phyloP scores from a whole-genome alignment of 1,140 invertebrate species.

The Anoplolepis gracilipes region DNA sequence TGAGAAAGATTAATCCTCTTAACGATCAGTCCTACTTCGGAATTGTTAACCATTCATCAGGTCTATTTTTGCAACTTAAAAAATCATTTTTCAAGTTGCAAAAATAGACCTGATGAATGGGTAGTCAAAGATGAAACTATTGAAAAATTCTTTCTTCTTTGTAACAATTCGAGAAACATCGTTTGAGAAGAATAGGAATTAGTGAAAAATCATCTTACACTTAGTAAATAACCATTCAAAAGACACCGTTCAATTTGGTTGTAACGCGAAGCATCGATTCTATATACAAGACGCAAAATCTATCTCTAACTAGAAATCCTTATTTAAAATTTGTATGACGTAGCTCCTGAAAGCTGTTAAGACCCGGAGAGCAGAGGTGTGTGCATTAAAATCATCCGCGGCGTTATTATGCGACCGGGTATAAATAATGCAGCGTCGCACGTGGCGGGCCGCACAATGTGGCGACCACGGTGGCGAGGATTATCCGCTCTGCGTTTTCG shows the following conservation, averaged over 20 bases:
- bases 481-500: constrained; percentile 71
- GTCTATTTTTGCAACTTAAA: too few relatives aligned
- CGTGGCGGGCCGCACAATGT: constrained; percentile 73
- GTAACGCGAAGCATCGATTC: background rate
- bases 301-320: constrained; percentile 1
- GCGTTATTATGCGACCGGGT: constrained; percentile 71
- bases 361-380: constrained; percentile 10
- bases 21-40: too few relatives aligned
- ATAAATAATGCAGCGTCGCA: constrained; percentile 67
- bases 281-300: background rate
- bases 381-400: constrained; percentile 78
- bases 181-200: too few relatives aligned
- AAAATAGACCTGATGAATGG: too few relatives aligned
- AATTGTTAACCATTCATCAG: too few relatives aligned
- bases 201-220: too few relatives aligned
- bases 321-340: background rate
- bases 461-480: constrained; percentile 70
- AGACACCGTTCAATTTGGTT: too few relatives aligned
- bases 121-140: too few relatives aligned
- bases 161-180: background rate
- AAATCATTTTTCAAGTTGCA: too few relatives aligned
- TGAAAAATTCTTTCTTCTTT: too few relatives aligned
- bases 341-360: constrained; percentile 55
- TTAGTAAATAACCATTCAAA: too few relatives aligned
- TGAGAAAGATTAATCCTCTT: too few relatives aligned